Conservation (phyloP, 2,888 invertebrate genomes). For the Drosophila bunnanda region DNA sequence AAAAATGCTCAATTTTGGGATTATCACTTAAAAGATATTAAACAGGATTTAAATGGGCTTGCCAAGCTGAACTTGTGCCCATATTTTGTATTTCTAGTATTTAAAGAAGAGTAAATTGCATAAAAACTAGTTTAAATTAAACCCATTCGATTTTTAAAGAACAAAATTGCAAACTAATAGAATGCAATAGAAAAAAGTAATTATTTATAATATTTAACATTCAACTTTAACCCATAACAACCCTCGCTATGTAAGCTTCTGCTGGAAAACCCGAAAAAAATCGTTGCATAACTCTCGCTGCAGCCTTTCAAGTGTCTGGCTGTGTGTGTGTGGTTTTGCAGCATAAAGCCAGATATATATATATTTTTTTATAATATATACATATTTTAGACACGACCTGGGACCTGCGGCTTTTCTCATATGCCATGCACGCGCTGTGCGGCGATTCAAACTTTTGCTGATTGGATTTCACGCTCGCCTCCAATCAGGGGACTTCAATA, state of each 20-base stretch:
- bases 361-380: background rate
- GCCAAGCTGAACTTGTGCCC: too few relatives aligned
- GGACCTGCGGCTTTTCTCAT: constrained; percentile 16
- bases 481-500: constrained; percentile 74
- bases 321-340: background rate
- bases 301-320: constrained; percentile 22
- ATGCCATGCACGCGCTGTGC: constrained; percentile 16
- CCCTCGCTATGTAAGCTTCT: constrained; percentile 24
- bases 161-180: too few relatives aligned
- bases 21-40: background rate
- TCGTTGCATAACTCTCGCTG: constrained; percentile 51
- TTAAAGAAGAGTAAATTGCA: too few relatives aligned
- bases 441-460: constrained; percentile 39
- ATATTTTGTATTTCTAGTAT: too few relatives aligned
- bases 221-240: background rate
- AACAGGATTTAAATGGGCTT: too few relatives aligned
- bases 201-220: too few relatives aligned
- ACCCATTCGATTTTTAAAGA: too few relatives aligned
- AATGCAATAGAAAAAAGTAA: too few relatives aligned
- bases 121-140: too few relatives aligned
- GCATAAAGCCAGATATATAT: background rate
- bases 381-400: background rate
- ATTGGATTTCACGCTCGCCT: constrained; percentile 64
- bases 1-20: background rate
- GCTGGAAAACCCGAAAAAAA: constrained; percentile 15